Base-by-base conservation (phyloP, 1,140 invertebrate species). In the Tetramorium simillimum region DNA sequence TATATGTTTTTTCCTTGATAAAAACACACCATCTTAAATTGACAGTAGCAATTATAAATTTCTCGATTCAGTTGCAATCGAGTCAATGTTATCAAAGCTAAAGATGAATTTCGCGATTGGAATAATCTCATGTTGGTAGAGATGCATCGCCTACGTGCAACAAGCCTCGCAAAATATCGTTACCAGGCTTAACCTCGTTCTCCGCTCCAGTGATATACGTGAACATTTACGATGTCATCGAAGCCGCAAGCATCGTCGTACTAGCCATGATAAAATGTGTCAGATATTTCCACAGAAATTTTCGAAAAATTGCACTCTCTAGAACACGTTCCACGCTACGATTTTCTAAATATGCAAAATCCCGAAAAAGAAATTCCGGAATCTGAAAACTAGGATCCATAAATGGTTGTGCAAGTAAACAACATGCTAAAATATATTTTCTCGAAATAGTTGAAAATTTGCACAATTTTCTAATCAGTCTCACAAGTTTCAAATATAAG, bases 151-250 rank as follows among this genome's bases (percentile, higher is more conserved):
- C 60, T 60, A 82, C 51, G 58, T 43, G n/a, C 62, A 72, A 62
- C 46, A 53, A 82, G 58, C 33, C 67, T 62, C 37, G 62, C 40
- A 51, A 88, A 87, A 86, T 81, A 86, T 75, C 75, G 76, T 73
- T 81, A 82, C 21, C n/a, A 75, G 37, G 28, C 58, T 88, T 86
- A 69, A 76, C 76, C 53, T 87, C 84, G 67, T 88, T 88, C 37
- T 33, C 40, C 56, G 12, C 58, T 18, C 43, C 16, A 16, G 63
- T 70, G 65, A 86, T 86, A 67, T 73, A 84, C 78, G 65, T 46
- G 53, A 72, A 80, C 62, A 43, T 53, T 60, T 69, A 87, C 62
- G 86, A 87, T 81, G 69, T 75, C 69, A 46, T 73, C 78, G 69
- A 73, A 84, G 28, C 40, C 28, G 14, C 24, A 43, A 75, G 49